These are phyloP conservation scores for Pelecanus crispus DNA, from an alignment of 2,113 vertebrate genomes.

Conservation along the genomic window DNA sequence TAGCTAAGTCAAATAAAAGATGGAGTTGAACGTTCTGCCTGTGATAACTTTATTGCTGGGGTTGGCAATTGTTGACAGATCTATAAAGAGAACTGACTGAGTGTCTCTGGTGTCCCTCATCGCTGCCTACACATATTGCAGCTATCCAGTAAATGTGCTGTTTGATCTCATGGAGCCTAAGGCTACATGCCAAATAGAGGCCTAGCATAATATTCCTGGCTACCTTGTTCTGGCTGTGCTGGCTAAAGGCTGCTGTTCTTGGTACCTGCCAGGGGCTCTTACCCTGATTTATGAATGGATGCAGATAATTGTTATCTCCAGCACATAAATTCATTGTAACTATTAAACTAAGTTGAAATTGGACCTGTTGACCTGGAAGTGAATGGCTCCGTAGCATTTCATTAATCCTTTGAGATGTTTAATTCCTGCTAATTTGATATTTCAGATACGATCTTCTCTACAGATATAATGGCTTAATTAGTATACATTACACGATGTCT, in stretches of 20 bases:
- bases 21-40: background rate
- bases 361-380: conserved; percentile 59
- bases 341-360: conserved; percentile 47
- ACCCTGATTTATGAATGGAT: background rate
- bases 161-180: background rate
- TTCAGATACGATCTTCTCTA: conserved; percentile 56
- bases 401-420: conserved; percentile 60
- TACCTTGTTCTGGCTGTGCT: background rate
- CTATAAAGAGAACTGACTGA: background rate
- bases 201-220: background rate
- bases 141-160: background rate
- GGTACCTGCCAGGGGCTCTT: background rate
- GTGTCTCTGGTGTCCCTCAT: background rate
- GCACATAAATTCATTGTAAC: conserved; percentile 43
- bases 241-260: background rate
- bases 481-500: conserved; percentile 60
- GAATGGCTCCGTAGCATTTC: conserved; percentile 50
- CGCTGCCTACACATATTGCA: background rate
- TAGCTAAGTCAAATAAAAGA: background rate
- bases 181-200: background rate
- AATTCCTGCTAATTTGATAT: conserved; percentile 65
- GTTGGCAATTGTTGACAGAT: background rate
- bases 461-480: conserved; percentile 64
- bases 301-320: conserved; percentile 13
- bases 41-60: conserved; percentile 7